A percentile compares a stretch with the other conserved stretches of the same genome.
These are phyloP conservation scores for Drosophila pseudoobscura DNA, from an alignment of 1,140 invertebrate species.

Conservation along the genomic window DNA sequence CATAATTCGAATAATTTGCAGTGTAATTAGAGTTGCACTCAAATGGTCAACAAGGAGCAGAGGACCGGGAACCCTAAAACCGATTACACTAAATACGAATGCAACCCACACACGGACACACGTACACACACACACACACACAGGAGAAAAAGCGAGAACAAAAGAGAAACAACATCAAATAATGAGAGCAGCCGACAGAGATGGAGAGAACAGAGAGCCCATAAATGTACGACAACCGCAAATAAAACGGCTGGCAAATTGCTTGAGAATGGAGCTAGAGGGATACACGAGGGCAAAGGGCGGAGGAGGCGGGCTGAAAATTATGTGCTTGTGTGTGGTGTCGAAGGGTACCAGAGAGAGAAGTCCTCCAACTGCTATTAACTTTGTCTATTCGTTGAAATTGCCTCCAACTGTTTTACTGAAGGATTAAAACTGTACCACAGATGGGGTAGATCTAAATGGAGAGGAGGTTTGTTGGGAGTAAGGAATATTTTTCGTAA, in stretches of 20 bases:
- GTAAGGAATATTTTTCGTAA: too few species aligned
- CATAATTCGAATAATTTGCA: conserved; percentile 67
- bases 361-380: conserved; percentile 50
- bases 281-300: conserved; percentile 1
- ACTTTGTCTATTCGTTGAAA: conserved; percentile 43
- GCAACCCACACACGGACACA: neutral
- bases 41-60: conserved; percentile 76
- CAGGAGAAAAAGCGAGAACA: conserved; percentile 24
- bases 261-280: conserved; percentile 33
- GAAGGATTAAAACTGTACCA: conserved; percentile 30
- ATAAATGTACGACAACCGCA: conserved; percentile 78
- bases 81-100: conserved; percentile 68
- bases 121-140: conserved; percentile 11
- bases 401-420: conserved; percentile 27
- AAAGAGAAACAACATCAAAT: conserved; percentile 28
- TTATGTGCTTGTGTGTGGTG: conserved; percentile 62
- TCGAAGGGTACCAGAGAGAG: neutral
- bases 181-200: conserved; percentile 15
- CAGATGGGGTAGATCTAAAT: too few species aligned
- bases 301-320: conserved; percentile 32
- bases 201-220: conserved; percentile 24
- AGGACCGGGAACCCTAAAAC: conserved; percentile 61
- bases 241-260: conserved; percentile 79
- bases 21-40: conserved; percentile 76
- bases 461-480: too few species aligned